These are phyloP conservation scores for Patagioenas fasciata DNA, from an alignment of 2,113 vertebrate genomes.

Conservation along the genomic window DNA sequence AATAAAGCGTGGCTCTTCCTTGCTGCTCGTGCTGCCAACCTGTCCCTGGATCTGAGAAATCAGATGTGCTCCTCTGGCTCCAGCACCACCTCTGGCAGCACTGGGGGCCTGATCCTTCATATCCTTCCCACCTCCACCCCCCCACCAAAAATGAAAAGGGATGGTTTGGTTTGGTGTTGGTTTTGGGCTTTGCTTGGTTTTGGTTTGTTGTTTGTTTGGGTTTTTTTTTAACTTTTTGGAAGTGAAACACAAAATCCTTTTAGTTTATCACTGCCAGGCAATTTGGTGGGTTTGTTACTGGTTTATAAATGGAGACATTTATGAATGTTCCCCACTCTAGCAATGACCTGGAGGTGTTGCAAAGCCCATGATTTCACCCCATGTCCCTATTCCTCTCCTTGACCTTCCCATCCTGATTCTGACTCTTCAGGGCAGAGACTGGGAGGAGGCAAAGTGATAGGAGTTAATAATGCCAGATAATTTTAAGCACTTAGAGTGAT, in stretches of 20 bases:
- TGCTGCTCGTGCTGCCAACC: background rate
- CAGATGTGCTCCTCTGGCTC: background rate
- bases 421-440: background rate
- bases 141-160: no score
- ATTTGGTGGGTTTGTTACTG: background rate
- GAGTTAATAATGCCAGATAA: background rate
- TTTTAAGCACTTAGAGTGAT: background rate
- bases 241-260: background rate
- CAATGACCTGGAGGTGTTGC: accelerated
- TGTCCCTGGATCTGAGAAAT: background rate
- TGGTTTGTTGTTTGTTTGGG: background rate
- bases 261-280: background rate
- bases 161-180: no score
- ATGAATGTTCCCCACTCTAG: background rate
- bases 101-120: background rate
- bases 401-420: background rate
- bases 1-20: background rate
- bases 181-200: no score
- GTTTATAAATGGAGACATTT: background rate
- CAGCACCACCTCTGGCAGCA: background rate
- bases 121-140: background rate
- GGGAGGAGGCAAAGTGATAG: background rate
- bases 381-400: background rate
- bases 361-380: background rate
- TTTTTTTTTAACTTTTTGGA: background rate